Evolutionary conservation across 2,888 invertebrate species (phyloP).

Genomic region (Drosophila atripex): DNA sequence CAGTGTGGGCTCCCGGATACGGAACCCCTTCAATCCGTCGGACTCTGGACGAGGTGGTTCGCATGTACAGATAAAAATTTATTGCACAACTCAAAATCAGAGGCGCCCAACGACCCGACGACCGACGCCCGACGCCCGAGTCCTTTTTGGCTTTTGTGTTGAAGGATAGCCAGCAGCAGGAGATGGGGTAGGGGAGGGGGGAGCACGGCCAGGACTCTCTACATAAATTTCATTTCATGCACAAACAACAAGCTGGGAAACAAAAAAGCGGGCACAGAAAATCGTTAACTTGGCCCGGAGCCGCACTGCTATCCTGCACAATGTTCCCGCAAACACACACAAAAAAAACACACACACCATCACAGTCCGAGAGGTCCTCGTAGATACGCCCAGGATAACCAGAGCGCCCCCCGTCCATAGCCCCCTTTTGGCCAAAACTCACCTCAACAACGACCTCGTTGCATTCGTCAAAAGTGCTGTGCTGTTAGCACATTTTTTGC

Average conservation of each 20-base stretch:
- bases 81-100: conserved; percentile 79
- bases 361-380: background rate
- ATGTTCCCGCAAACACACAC: conserved; percentile 19
- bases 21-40: conserved; percentile 23
- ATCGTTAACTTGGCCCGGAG: conserved; percentile 62
- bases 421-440: conserved; percentile 8
- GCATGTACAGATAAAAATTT: conserved; percentile 78
- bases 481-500: conserved; percentile 48
- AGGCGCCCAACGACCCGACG: conserved; percentile 19
- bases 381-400: conserved; percentile 1
- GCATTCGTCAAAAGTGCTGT: conserved; percentile 67
- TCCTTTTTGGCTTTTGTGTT: conserved; percentile 40
- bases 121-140: conserved; percentile 4
- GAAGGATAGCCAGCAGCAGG: conserved; percentile 8
- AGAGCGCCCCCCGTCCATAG: too few species aligned
- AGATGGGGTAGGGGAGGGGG: background rate
- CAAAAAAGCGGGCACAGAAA: conserved; percentile 51
- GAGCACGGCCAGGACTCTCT: conserved; percentile 31
- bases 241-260: conserved; percentile 43
- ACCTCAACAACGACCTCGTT: conserved; percentile 58
- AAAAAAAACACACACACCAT: conserved; percentile 10
- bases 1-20: background rate
- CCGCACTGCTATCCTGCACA: conserved; percentile 34
- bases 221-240: conserved; percentile 67
- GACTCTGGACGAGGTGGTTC: conserved; percentile 46